Conservation (phyloP, 2,888 invertebrate genomes). For the Bombylius major region DNA sequence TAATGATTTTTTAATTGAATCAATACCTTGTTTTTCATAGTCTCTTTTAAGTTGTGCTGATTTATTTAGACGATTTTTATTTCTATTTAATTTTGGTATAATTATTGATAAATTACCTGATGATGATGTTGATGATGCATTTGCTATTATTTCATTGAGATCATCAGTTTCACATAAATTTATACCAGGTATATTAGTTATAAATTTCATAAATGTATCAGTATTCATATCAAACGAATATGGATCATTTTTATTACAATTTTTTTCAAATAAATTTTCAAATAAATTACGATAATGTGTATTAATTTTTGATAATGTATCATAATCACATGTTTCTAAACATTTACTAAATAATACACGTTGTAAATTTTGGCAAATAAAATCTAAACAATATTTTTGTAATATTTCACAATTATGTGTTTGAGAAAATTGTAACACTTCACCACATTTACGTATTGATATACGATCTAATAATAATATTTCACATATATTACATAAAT, state of each 20-base stretch:
- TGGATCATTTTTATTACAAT: no score
- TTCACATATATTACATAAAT: slow-evolving; percentile 62
- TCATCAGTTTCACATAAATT: no score
- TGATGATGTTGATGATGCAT: no score
- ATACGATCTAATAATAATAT: slow-evolving; percentile 49
- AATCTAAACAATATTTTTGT: slow-evolving; percentile 61
- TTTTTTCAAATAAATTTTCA: slow-evolving; percentile 42
- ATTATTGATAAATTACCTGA: no score
- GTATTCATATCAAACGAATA: no score
- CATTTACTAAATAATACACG: slow-evolving; percentile 55
- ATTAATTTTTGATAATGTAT: slow-evolving; percentile 50
- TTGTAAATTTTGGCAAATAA: slow-evolving; percentile 61
- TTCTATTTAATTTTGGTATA: not conserved
- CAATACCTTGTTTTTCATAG: slow-evolving; percentile 32
- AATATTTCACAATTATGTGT: slow-evolving; percentile 64
- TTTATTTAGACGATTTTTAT: slow-evolving; percentile 14
- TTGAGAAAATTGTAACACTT: slow-evolving; percentile 61
- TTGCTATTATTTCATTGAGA: no score
- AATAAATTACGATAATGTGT: slow-evolving; percentile 51
- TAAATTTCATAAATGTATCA: no score
- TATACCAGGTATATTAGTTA: no score
- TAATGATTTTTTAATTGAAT: slow-evolving; percentile 26
- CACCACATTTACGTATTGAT: slow-evolving; percentile 61
- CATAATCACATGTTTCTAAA: slow-evolving; percentile 50
- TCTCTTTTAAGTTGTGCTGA: slow-evolving; percentile 24